Base-by-base conservation (phyloP, 37 sponge, comb jelly and placozoan species). In the Bolinopsis microptera region DNA sequence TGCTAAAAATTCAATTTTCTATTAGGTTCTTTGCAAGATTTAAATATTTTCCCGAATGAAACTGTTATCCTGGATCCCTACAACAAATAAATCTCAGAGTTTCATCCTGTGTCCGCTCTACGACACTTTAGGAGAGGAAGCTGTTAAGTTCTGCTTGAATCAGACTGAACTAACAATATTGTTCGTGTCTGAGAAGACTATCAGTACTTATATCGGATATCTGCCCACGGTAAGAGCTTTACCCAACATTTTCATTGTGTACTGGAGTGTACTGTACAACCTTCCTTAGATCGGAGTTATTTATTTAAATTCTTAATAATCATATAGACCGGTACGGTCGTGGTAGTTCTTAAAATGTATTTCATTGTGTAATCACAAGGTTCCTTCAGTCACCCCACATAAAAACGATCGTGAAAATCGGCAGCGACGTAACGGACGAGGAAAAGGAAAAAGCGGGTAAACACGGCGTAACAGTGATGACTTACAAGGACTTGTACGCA, bases 51-150 rank as follows among this genome's bases (percentile, higher is more conserved):
- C n/a, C n/a, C n/a, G n/a, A n/a, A n/a, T n/a, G n/a, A n/a, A n/a
- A n/a, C n/a, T n/a, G n/a, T n/a, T n/a, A n/a, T n/a, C n/a, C n/a
- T n/a, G n/a, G n/a, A n/a, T n/a, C n/a, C n/a, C n/a, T n/a, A n/a
- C n/a, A n/a, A n/a, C n/a, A n/a, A n/a, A n/a, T n/a, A n/a, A n/a
- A n/a, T n/a, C n/a, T 28, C 90, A 86, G 90, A 38, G 61, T 21
- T 28, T 86, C 5, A 40, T 86, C n/a, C 3, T 96, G 48, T 97
- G 97, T 13, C 96, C 99, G 38, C 96, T 99, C 38, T 99, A 99
- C 67, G 99, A 99, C 95, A 99, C 99, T 33, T 96, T 99, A 40
- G 99, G 99, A 61, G 93, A 96, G 16, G 95, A 97, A 24, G 97
- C 99, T 39, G 95, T 96, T 1, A 94, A 93, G 48, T 96, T 96